Evolutionary conservation across 2,113 vertebrate species (phyloP).

Genomic region (Vulpes lagopus): DNA sequence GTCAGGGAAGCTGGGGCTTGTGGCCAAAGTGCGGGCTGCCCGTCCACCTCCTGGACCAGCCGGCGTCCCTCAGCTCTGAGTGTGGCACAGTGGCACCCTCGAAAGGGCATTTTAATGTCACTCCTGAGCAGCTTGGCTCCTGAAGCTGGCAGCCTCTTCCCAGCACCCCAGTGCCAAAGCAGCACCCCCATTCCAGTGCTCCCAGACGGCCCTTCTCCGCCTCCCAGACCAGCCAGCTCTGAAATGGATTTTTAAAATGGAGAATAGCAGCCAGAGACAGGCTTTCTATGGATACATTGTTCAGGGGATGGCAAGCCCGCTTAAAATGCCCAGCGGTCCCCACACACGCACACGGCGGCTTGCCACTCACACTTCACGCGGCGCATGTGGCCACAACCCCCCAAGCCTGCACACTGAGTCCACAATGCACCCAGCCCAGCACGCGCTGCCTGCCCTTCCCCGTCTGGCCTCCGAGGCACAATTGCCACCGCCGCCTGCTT

Average conservation of each 20-base stretch:
- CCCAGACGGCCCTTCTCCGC: not conserved
- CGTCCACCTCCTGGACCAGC: not conserved
- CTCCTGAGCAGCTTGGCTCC: conserved; percentile 7
- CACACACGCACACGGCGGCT: not conserved
- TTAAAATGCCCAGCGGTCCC: not conserved
- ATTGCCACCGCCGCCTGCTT: not conserved
- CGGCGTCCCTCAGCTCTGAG: conserved; percentile 17
- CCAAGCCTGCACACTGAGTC: not conserved
- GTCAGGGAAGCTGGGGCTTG: not conserved
- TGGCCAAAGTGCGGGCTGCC: not conserved
- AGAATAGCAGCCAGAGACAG: conserved; percentile 28
- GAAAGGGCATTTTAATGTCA: conserved; percentile 86
- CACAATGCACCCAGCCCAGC: not conserved
- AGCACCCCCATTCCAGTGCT: not conserved
- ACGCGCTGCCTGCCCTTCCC: not conserved
- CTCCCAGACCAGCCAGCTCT: not conserved
- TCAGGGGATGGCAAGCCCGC: not conserved
- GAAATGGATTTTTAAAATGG: conserved; percentile 64
- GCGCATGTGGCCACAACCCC: not conserved
- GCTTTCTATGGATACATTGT: not conserved
- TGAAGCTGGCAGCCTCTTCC: not conserved
- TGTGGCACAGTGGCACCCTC: conserved; percentile 50
- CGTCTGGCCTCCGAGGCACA: not conserved
- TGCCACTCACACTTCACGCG: conserved; percentile 2
- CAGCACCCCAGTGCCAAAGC: not conserved